Conservation (phyloP, 2,797 vertebrate species). For the Bradypodion ventrale region DNA sequence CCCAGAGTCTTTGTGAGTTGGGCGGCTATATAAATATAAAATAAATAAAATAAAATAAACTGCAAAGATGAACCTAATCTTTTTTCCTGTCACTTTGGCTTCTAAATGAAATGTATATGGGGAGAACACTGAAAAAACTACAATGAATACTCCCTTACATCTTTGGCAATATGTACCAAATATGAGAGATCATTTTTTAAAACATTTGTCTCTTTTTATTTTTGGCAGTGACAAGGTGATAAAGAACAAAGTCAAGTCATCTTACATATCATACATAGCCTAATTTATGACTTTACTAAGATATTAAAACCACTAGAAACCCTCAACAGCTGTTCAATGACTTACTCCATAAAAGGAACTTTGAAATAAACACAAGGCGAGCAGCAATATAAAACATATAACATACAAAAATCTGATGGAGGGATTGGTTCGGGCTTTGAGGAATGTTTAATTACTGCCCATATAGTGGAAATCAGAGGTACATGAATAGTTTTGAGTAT, state of each 20-base stretch:
- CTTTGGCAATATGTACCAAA: constrained; percentile 61
- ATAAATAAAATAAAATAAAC: too few species aligned
- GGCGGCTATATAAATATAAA: too few species aligned
- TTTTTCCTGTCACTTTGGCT: constrained; percentile 43
- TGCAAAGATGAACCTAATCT: constrained; percentile 21
- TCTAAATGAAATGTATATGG: constrained; percentile 46
- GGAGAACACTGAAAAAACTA: constrained; percentile 51
- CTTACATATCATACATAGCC: constrained; percentile 46
- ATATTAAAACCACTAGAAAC: constrained; percentile 54
- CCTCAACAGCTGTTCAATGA: constrained; percentile 55
- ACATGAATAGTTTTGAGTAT: neutral
- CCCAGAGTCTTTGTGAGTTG: too few species aligned
- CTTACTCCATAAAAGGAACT: constrained; percentile 52
- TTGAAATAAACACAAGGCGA: constrained; percentile 29
- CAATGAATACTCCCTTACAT: constrained; percentile 50
- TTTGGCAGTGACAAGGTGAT: constrained; percentile 59
- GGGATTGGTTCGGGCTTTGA: neutral
- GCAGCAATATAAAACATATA: neutral
- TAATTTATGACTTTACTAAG: constrained; percentile 30
- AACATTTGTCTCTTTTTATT: constrained; percentile 49
- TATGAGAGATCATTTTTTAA: constrained; percentile 33
- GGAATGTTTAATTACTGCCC: neutral
- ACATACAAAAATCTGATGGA: neutral
- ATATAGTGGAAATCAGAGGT: neutral
- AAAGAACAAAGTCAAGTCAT: constrained; percentile 26